Conservation (phyloP, 2,888 invertebrate species). For the Arenicola marina region DNA sequence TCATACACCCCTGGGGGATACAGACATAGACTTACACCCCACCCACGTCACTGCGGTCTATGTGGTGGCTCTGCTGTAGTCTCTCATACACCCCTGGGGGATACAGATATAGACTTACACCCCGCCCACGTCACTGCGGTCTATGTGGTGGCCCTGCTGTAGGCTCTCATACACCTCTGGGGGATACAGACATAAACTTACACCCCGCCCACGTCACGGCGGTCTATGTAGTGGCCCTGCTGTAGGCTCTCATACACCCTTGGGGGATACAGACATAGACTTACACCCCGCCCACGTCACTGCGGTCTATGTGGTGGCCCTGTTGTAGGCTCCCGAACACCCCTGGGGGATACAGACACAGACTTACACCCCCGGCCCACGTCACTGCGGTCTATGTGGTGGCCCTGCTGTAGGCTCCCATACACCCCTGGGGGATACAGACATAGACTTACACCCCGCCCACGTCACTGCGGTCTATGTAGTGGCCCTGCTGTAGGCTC, state of each 20-base stretch:
- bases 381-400: slow-evolving; percentile 68
- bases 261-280: no score
- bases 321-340: slow-evolving; percentile 67
- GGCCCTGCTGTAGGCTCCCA: slow-evolving; percentile 68
- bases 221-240: slow-evolving; percentile 66
- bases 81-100: slow-evolving; percentile 65
- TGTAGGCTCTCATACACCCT: slow-evolving; percentile 67
- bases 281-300: slow-evolving; percentile 72
- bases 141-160: slow-evolving; percentile 67
- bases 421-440: no score
- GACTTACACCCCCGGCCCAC: no score
- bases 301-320: slow-evolving; percentile 66
- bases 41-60: slow-evolving; percentile 71
- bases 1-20: slow-evolving; percentile 62
- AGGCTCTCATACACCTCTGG: slow-evolving; percentile 66
- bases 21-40: no score
- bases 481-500: slow-evolving; percentile 68
- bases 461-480: slow-evolving; percentile 69
- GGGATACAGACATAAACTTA: no score
- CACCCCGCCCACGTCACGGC: slow-evolving; percentile 70
- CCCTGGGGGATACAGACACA: no score
- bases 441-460: no score
- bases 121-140: slow-evolving; percentile 71
- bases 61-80: slow-evolving; percentile 67
- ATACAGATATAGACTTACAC: no score